Conservation (phyloP, 2,888 invertebrate species). For the Athalia rosae region DNA sequence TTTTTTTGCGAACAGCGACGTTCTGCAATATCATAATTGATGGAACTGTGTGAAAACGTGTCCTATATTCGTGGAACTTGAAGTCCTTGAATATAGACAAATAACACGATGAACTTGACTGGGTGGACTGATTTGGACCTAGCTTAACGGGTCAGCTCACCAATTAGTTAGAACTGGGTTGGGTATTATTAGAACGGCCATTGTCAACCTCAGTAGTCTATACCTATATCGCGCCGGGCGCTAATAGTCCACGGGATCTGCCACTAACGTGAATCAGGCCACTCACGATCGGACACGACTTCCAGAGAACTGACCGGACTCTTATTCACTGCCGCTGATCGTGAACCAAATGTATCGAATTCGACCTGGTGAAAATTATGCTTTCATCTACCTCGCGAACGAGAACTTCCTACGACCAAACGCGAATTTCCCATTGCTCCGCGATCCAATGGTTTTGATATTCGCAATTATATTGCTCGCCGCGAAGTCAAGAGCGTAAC, state of each 20-base stretch:
- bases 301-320: neutral
- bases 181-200: slow-evolving; percentile 27
- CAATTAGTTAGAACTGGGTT: slow-evolving; percentile 15
- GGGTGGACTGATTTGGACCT: slow-evolving; percentile 15
- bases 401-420: neutral
- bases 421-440: neutral
- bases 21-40: too few relatives aligned
- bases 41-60: neutral
- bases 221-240: slow-evolving; percentile 20
- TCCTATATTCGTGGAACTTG: neutral
- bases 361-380: neutral
- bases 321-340: neutral
- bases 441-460: slow-evolving; percentile 26
- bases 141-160: slow-evolving; percentile 19
- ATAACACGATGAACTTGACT: slow-evolving; percentile 7
- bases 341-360: neutral
- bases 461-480: slow-evolving; percentile 10
- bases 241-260: slow-evolving; percentile 20
- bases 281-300: slow-evolving; percentile 4
- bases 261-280: slow-evolving; percentile 23
- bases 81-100: neutral
- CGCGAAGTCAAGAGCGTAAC: slow-evolving; percentile 24
- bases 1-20: too few relatives aligned
- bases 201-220: slow-evolving; percentile 12
- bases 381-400: neutral